Conservation (phyloP, 2,797 vertebrate genomes). For the Benthosema pterotum region DNA sequence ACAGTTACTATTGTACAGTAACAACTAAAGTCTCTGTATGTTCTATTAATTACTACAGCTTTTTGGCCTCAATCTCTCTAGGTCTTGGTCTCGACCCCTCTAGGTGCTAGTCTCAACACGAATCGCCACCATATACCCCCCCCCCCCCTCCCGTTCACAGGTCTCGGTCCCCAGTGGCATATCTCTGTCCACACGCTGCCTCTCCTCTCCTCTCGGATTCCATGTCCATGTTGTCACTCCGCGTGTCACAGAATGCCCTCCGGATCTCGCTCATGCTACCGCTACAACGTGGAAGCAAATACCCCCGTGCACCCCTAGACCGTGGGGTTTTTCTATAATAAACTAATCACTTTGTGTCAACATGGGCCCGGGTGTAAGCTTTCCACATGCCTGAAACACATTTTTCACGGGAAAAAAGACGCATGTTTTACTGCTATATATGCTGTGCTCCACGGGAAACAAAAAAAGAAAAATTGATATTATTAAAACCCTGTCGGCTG, state of each 20-base stretch:
- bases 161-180: conserved; percentile 34
- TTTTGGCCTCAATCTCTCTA: no score
- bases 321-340: conserved; percentile 76
- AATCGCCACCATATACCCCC: no score
- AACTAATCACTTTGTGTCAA: conserved; percentile 83
- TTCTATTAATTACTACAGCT: no score
- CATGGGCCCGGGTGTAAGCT: conserved; percentile 71
- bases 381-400: conserved; percentile 69
- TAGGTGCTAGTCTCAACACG: no score
- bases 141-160: conserved; percentile 30
- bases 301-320: conserved; percentile 55
- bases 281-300: conserved; percentile 67
- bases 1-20: no score
- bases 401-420: conserved; percentile 61
- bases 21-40: no score
- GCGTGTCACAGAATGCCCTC: conserved; percentile 40
- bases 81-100: no score
- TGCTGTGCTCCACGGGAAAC: conserved; percentile 33
- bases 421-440: conserved; percentile 45
- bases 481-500: conserved; percentile 58
- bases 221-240: conserved; percentile 50
- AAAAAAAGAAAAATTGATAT: conserved; percentile 42
- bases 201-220: conserved; percentile 42
- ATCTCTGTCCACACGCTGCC: conserved; percentile 36
- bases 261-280: conserved; percentile 52